Evolutionary conservation across 1,140 invertebrate species (phyloP).

Genomic region (Odontomachus brunneus): DNA sequence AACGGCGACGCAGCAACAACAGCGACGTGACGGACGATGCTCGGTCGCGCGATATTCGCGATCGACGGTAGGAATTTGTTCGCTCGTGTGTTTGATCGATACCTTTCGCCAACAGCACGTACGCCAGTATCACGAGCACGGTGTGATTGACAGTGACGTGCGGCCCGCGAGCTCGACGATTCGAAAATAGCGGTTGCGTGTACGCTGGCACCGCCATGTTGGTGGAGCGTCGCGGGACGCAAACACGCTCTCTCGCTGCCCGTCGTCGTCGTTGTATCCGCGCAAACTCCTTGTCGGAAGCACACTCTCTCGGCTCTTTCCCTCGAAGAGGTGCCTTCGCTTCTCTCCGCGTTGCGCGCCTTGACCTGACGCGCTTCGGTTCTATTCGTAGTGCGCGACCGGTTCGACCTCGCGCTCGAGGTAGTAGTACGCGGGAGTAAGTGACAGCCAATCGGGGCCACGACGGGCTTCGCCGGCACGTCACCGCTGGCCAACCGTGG

Average conservation of each 20-base stretch:
- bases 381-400: constrained; percentile 36
- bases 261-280: constrained; percentile 31
- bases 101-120: constrained; percentile 66
- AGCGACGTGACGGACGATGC: background rate
- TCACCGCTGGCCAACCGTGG: constrained; percentile 55
- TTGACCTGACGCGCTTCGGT: constrained; percentile 63
- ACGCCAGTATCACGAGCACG: constrained; percentile 46
- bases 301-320: constrained; percentile 40
- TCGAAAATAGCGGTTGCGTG: constrained; percentile 55
- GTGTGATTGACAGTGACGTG: constrained; percentile 18
- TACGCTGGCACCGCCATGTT: constrained; percentile 69
- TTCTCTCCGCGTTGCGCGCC: constrained; percentile 32
- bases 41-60: background rate
- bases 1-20: constrained; percentile 12
- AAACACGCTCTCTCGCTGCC: background rate
- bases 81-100: constrained; percentile 47
- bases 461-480: constrained; percentile 1
- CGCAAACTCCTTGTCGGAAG: constrained; percentile 68
- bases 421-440: constrained; percentile 48
- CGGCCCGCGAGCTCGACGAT: constrained; percentile 13
- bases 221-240: background rate
- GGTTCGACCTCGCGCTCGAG: constrained; percentile 35
- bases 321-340: background rate
- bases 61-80: background rate
- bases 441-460: constrained; percentile 46